Conservation (phyloP, 2,797 vertebrate genomes). For the Sphenodon punctatus region DNA sequence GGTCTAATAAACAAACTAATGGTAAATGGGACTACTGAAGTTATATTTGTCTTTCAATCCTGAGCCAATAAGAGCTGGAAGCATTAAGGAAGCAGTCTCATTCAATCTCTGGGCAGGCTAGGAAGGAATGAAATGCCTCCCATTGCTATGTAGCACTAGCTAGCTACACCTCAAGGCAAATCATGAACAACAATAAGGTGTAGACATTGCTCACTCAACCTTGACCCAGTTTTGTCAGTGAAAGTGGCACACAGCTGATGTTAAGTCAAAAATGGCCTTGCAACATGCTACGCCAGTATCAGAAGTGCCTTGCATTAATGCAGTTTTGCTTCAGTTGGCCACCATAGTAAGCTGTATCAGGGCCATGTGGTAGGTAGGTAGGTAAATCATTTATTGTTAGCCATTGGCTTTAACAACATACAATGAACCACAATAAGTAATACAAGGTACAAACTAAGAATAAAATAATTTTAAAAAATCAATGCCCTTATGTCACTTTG, state of each 20-base stretch:
- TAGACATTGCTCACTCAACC: not conserved
- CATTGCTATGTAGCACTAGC: fast-evolving
- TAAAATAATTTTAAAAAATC: too few relatives aligned
- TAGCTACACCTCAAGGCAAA: not conserved
- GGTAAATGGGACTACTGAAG: not conserved
- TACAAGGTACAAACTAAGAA: too few relatives aligned
- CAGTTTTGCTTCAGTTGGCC: not conserved
- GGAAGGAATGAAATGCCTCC: not conserved
- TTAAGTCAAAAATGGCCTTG: not conserved
- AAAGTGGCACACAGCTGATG: fast-evolving
- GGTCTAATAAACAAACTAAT: not conserved
- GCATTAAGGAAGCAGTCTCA: not conserved
- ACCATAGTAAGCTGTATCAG: too few relatives aligned
- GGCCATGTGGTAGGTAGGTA: too few relatives aligned
- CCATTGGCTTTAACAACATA: too few relatives aligned
- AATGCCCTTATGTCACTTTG: too few relatives aligned
- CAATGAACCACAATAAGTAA: too few relatives aligned
- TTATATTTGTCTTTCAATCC: not conserved
- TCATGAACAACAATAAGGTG: not conserved
- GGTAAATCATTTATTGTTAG: too few relatives aligned
- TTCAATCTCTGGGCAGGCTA: not conserved
- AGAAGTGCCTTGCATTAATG: not conserved
- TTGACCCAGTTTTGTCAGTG: not conserved
- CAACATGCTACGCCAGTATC: not conserved
- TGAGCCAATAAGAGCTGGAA: not conserved